phyloP scores from a whole-genome alignment of 2,888 invertebrate genomes.

The Nineta flava region DNA sequence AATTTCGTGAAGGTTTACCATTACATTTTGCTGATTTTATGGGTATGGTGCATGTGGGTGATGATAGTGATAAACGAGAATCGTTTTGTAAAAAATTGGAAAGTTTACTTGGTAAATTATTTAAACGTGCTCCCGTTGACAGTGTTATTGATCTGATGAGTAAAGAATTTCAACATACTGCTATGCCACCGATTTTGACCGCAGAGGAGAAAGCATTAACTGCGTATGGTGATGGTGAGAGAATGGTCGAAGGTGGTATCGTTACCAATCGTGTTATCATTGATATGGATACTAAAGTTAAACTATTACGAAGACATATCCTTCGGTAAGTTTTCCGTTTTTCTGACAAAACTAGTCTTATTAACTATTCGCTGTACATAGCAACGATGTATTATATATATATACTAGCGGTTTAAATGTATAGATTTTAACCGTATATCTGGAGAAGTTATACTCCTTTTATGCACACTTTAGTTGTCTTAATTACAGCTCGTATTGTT shows the following conservation, averaged over 20 bases:
- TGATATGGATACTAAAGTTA: slow-evolving; percentile 38
- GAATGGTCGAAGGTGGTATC: slow-evolving; percentile 42
- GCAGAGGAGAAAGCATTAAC: slow-evolving; percentile 50
- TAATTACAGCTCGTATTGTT: no score
- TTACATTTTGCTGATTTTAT: slow-evolving; percentile 56
- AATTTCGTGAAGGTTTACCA: slow-evolving; percentile 61
- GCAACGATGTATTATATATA: no score
- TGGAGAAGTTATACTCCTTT: no score
- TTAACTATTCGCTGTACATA: no score
- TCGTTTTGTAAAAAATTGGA: slow-evolving; percentile 36
- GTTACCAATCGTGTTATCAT: slow-evolving; percentile 50
- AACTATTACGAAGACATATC: slow-evolving; percentile 38
- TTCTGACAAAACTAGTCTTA: no score
- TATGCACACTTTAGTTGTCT: no score
- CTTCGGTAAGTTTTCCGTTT: slow-evolving; percentile 24
- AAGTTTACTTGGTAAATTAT: slow-evolving; percentile 38
- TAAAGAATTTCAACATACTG: slow-evolving; percentile 68
- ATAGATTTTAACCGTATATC: no score
- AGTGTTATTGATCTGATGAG: slow-evolving; percentile 76
- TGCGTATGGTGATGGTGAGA: slow-evolving; percentile 55
- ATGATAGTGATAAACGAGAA: slow-evolving; percentile 20
- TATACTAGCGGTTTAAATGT: no score
- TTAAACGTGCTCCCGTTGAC: slow-evolving; percentile 47
- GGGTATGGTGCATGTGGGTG: slow-evolving; percentile 43
- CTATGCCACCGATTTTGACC: slow-evolving; percentile 67